Evolutionary conservation across 2,113 vertebrate species (phyloP).

Genomic region (Neodontobutis hainanensis): DNA sequence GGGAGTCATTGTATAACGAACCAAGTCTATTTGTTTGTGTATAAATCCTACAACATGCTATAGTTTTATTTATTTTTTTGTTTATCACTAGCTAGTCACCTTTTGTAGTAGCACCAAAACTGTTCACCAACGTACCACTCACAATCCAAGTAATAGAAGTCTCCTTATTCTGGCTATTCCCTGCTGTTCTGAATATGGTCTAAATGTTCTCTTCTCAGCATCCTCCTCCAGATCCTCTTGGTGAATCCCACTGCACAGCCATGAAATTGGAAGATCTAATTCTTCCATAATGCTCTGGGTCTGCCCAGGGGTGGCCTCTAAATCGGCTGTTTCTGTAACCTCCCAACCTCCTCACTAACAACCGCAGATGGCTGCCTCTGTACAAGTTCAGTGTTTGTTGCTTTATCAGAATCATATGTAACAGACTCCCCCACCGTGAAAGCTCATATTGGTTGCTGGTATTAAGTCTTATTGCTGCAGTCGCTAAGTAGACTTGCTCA

Average conservation of each 20-base stretch:
- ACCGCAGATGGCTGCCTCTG: slow-evolving; percentile 2
- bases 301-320: slow-evolving; percentile 1
- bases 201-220: background rate
- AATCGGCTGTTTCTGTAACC: background rate
- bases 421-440: slow-evolving; percentile 10
- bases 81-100: background rate
- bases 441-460: slow-evolving; percentile 13
- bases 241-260: slow-evolving; percentile 1
- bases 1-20: too few relatives aligned
- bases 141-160: background rate
- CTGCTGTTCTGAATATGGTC: background rate
- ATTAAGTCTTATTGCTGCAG: background rate
- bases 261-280: slow-evolving; percentile 11
- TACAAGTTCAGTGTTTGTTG: background rate
- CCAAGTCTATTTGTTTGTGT: too few relatives aligned
- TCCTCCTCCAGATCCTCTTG: background rate
- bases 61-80: background rate
- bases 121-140: background rate
- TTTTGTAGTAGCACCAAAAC: background rate
- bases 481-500: slow-evolving; percentile 11
- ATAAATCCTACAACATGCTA: too few relatives aligned
- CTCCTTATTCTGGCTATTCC: background rate
- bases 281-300: background rate
- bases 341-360: background rate
- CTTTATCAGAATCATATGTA: slow-evolving; percentile 3